Percentiles rank a stretch among this genome's conserved stretches.
These are phyloP conservation scores for Neofelis nebulosa DNA, from an alignment of 2,113 vertebrate species.

Conservation along the genomic window DNA sequence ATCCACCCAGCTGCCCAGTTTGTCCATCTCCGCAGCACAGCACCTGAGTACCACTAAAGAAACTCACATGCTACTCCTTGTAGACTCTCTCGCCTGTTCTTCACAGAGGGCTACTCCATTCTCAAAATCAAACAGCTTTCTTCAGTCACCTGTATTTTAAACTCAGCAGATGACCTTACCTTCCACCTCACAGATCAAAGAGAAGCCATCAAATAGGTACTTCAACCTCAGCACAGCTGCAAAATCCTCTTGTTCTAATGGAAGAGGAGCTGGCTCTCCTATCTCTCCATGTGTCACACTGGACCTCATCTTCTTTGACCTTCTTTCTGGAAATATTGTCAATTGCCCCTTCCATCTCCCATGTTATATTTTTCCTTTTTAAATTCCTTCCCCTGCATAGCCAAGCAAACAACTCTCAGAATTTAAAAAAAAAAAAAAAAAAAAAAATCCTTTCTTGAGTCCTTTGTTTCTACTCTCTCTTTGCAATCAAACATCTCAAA, in stretches of 20 bases:
- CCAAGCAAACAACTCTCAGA: neutral
- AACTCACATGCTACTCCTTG: neutral
- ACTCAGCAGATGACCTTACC: neutral
- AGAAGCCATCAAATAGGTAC: neutral
- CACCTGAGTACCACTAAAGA: neutral
- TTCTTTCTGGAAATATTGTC: neutral
- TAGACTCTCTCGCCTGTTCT: neutral
- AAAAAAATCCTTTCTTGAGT: neutral
- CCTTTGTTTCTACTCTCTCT: neutral
- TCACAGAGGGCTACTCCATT: neutral
- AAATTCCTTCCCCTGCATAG: neutral
- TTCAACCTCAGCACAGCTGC: neutral
- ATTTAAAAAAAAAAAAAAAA: neutral
- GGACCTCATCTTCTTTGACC: neutral
- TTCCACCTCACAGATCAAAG: neutral
- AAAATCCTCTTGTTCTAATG: neutral
- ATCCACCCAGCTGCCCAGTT: neutral
- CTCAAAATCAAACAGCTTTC: neutral
- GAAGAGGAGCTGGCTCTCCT: neutral
- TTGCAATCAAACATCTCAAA: neutral
- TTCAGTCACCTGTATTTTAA: neutral
- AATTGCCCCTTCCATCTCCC: neutral
- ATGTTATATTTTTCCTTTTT: neutral
- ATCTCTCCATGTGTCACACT: rapidly evolving
- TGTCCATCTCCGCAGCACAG: neutral